phyloP scores from a whole-genome alignment of 2,888 invertebrate genomes.

The Parnassius apollo region DNA sequence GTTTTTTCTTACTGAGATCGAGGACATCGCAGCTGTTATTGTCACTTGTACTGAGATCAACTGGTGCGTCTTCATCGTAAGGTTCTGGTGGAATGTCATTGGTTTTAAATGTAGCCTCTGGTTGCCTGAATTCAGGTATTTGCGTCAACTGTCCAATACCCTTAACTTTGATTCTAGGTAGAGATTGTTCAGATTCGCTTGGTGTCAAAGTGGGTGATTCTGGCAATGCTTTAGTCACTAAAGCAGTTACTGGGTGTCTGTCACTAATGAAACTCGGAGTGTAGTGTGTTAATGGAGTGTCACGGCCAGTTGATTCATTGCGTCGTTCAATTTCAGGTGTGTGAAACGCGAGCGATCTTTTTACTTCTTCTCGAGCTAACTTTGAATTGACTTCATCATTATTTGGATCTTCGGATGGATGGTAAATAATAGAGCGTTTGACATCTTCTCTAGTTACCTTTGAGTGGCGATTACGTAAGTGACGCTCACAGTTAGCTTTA shows the following conservation, averaged over 20 bases:
- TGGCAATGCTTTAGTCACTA: slow-evolving; percentile 59
- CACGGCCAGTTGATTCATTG: slow-evolving; percentile 61
- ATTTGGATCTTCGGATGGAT: slow-evolving; percentile 91
- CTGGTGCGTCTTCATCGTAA: slow-evolving; percentile 80
- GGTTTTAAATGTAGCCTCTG: slow-evolving; percentile 55
- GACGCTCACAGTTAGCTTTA: slow-evolving; percentile 97
- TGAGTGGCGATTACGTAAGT: slow-evolving; percentile 94
- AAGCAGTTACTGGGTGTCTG: slow-evolving; percentile 66
- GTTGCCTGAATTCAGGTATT: slow-evolving; percentile 73
- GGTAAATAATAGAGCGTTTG: slow-evolving; percentile 92
- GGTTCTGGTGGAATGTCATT: slow-evolving; percentile 59
- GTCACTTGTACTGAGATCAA: slow-evolving; percentile 86
- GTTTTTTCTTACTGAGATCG: slow-evolving; percentile 90
- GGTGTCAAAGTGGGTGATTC: slow-evolving; percentile 56
- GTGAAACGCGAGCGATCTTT: slow-evolving; percentile 78
- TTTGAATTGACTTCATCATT: slow-evolving; percentile 85
- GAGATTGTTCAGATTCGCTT: slow-evolving; percentile 61
- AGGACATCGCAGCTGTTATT: slow-evolving; percentile 84
- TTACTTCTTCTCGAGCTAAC: slow-evolving; percentile 77
- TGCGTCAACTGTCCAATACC: slow-evolving; percentile 83
- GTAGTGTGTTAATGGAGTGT: slow-evolving; percentile 70
- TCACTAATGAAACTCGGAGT: slow-evolving; percentile 69
- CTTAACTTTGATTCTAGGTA: slow-evolving; percentile 82
- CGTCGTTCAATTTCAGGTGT: slow-evolving; percentile 76
- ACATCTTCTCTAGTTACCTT: slow-evolving; percentile 93